Evolutionary conservation across 2,797 vertebrate species (phyloP).

Genomic region (Eulemur coronatus): DNA sequence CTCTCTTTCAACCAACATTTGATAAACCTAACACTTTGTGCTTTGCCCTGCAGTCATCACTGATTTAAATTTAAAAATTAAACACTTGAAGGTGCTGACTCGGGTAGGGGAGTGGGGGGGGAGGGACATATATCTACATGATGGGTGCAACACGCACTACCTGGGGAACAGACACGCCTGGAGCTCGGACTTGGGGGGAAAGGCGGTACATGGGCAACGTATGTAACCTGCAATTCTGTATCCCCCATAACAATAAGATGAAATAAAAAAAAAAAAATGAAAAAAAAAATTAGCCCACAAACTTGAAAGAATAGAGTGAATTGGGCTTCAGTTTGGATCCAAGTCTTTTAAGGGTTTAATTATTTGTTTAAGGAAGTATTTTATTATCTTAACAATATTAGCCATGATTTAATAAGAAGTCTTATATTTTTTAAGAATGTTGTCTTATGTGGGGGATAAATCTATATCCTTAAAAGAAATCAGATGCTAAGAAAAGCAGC

Average conservation of each 20-base stretch:
- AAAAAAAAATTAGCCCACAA: neutral
- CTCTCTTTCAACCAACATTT: neutral
- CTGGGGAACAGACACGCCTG: too few relatives aligned
- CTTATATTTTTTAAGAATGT: neutral
- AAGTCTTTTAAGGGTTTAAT: neutral
- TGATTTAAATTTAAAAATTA: constrained; percentile 7
- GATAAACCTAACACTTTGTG: neutral
- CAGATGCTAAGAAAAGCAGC: neutral
- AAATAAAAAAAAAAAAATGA: too few relatives aligned
- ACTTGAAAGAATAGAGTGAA: neutral
- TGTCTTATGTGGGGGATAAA: neutral
- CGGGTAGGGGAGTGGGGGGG: too few relatives aligned
- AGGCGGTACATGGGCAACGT: too few relatives aligned
- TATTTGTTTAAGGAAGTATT: neutral
- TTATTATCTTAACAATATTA: neutral
- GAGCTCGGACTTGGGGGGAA: too few relatives aligned
- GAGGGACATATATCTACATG: too few relatives aligned
- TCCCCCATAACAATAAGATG: too few relatives aligned
- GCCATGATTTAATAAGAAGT: neutral
- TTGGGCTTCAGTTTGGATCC: neutral
- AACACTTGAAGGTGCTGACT: too few relatives aligned
- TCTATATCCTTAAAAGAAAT: constrained; percentile 3
- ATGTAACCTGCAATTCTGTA: too few relatives aligned
- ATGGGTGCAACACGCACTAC: too few relatives aligned
- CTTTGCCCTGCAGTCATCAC: neutral